Conservation (phyloP, 1,140 invertebrate genomes). For the Plectrocnemia conspersa region DNA sequence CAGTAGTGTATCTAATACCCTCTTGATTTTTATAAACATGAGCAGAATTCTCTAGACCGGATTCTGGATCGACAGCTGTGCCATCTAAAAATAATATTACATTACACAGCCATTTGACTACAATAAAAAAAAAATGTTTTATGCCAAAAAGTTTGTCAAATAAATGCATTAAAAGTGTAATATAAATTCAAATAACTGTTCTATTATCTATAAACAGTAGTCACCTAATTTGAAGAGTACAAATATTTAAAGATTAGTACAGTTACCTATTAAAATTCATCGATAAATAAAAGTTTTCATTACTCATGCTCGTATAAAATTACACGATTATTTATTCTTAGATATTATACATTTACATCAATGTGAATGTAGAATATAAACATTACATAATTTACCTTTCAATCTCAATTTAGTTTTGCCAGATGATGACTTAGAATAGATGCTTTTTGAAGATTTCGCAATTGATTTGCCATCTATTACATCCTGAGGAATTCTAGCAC, state of each 20-base stretch:
- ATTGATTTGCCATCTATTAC: constrained; percentile 52
- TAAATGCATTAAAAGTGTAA: too few relatives aligned
- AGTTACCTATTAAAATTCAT: too few relatives aligned
- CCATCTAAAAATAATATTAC: constrained; percentile 53
- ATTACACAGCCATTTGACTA: not conserved
- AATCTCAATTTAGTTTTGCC: constrained; percentile 71
- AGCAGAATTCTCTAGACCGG: constrained; percentile 69
- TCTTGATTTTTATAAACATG: constrained; percentile 67
- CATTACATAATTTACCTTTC: too few relatives aligned
- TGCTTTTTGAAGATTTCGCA: constrained; percentile 57
- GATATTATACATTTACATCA: too few relatives aligned
- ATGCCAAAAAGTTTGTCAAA: too few relatives aligned
- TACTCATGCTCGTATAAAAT: too few relatives aligned
- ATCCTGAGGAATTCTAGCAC: constrained; percentile 53
- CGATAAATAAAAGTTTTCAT: too few relatives aligned
- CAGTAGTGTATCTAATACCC: constrained; percentile 67
- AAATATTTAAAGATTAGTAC: too few relatives aligned
- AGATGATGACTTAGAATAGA: constrained; percentile 61
- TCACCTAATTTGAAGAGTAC: not conserved
- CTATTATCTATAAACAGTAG: not conserved
- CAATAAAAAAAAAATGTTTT: too few relatives aligned
- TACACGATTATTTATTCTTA: too few relatives aligned
- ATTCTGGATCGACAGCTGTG: constrained; percentile 85
- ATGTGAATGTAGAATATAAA: too few relatives aligned
- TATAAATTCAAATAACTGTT: too few relatives aligned